These are phyloP conservation scores for Conchocele bisecta DNA, from an alignment of 2,888 invertebrate genomes.

Conservation along the genomic window DNA sequence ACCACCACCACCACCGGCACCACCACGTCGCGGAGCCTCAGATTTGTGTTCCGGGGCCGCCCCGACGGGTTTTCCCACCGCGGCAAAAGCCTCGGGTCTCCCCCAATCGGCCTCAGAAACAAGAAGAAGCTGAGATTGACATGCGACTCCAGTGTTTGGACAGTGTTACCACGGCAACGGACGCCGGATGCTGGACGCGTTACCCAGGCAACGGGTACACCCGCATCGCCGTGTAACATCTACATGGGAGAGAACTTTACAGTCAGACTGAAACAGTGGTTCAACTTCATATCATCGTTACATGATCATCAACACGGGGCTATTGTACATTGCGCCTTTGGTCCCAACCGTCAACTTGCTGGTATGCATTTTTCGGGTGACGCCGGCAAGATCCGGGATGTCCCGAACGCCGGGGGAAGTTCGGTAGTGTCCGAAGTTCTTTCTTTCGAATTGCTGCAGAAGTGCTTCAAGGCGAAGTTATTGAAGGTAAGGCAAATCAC, in stretches of 20 bases:
- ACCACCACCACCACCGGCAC: conserved; percentile 8
- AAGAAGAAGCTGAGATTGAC: conserved; percentile 51
- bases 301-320: conserved; percentile 64
- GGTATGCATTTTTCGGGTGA: conserved; percentile 72
- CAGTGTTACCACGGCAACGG: background rate
- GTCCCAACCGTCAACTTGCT: conserved; percentile 55
- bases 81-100: conserved; percentile 44
- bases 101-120: conserved; percentile 53
- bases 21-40: conserved; percentile 12
- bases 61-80: conserved; percentile 53
- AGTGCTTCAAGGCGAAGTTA: conserved; percentile 68
- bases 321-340: conserved; percentile 69
- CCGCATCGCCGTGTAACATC: conserved; percentile 61
- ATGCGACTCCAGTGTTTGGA: conserved; percentile 28
- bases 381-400: conserved; percentile 66
- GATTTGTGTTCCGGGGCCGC: conserved; percentile 2
- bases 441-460: conserved; percentile 75
- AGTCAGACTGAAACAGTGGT: conserved; percentile 66
- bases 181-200: background rate
- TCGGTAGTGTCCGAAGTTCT: conserved; percentile 79
- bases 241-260: conserved; percentile 74
- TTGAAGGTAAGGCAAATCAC: conserved; percentile 72
- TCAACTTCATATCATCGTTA: conserved; percentile 65
- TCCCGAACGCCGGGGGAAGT: conserved; percentile 81
- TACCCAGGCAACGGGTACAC: background rate